phyloP scores from a whole-genome alignment of 2,797 vertebrate species.

The Coreius guichenoti region DNA sequence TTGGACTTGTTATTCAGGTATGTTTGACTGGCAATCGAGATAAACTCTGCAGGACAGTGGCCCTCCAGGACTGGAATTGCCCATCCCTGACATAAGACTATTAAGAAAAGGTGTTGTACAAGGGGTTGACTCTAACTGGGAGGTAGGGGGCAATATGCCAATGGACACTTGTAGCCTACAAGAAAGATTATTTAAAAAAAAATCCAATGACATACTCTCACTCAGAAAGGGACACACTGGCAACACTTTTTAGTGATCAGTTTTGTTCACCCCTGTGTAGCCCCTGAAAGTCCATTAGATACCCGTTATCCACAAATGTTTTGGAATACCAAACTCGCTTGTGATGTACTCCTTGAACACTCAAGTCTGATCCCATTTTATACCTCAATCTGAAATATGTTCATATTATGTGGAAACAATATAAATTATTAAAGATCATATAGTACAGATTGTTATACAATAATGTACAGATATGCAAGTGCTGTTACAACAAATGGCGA shows the following conservation, averaged over 20 bases:
- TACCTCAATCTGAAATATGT: background rate
- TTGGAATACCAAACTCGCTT: conserved; percentile 27
- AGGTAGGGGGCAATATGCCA: background rate
- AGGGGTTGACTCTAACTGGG: background rate
- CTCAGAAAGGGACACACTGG: background rate
- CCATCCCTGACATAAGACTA: background rate
- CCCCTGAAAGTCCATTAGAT: conserved; percentile 16
- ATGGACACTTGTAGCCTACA: background rate
- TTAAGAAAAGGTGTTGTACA: background rate
- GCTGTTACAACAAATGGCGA: background rate
- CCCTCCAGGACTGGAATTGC: background rate
- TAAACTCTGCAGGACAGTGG: background rate
- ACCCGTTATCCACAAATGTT: background rate
- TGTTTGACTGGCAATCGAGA: background rate
- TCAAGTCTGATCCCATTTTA: background rate
- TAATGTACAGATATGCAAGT: background rate
- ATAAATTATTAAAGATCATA: background rate
- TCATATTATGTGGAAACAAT: background rate
- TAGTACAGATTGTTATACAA: background rate
- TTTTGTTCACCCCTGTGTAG: background rate
- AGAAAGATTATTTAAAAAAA: background rate
- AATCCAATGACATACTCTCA: background rate
- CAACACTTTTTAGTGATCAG: background rate
- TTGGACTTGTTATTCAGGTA: background rate
- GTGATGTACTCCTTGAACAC: background rate